Base-by-base conservation (phyloP, 1,140 invertebrate genomes). In the Leptoteleia sp. region DNA sequence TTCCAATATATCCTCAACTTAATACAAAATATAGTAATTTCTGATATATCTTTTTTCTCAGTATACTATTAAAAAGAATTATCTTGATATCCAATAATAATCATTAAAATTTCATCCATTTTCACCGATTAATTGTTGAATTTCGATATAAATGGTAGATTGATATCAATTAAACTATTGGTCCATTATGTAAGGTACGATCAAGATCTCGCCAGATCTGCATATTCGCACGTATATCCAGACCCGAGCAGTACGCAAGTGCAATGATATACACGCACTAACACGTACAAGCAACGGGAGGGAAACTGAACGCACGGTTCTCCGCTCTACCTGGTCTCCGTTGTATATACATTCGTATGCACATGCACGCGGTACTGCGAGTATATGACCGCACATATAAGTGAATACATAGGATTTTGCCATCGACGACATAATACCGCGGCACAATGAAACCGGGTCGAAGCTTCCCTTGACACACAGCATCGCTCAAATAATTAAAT, bases 401-500 rank as follows among this genome's bases (percentile, higher is more conserved):
- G 62, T 37, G 45, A 42, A 40, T 61, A 70, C 33, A 70, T 70
- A 59, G 67, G 67, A 71, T 59, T 62, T 71, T 61, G 55, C 54
- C 52, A 71, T 61, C 67, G 68, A 72, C 68, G 55, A 61, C 43
- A 71, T 71, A 71, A 71, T 71, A 43, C 67, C 55, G 45, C 55
- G 22, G 47, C 54, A 61, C 67, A 71, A 71, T 71, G 67, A 71
- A 71, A 71, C 67, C 54, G 45, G 55, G 67, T 71, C 67, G 55
- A 71, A 52, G 67, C 55, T 52, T 71, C 55, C 67, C 67, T 71
- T 71, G 67, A 71, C 54, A 71, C 67, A 52, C 33, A 71, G 55
- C 45, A 61, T 61, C 55, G 55, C 15, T 61, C 52, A 71, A 71
- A 71, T 71, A 71, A 71, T 61, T 61, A 71, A 71, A 71, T 71